Evolutionary conservation across 2,888 invertebrate species (phyloP).

Genomic region (Ceramica pisi): DNA sequence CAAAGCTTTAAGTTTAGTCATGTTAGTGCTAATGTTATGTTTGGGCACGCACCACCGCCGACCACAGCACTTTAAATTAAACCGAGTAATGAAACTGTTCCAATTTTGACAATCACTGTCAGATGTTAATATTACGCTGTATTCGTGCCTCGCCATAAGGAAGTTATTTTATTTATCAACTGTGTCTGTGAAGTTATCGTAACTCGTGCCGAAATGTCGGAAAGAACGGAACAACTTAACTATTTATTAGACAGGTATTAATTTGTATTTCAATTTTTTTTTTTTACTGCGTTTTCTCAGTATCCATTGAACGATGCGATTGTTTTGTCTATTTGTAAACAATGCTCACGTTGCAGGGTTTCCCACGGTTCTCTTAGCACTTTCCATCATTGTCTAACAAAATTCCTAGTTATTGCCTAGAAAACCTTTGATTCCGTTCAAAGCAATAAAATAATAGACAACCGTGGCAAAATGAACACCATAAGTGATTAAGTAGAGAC

Average conservation of each 20-base stretch:
- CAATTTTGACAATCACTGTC: slow-evolving; percentile 7
- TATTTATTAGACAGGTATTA: slow-evolving; percentile 76
- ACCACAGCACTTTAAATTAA: slow-evolving; percentile 54
- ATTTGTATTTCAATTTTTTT: slow-evolving; percentile 31
- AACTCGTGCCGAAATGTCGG: slow-evolving; percentile 71
- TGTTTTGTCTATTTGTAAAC: slow-evolving; percentile 64
- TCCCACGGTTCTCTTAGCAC: slow-evolving; percentile 72
- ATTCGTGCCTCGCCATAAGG: slow-evolving; percentile 19
- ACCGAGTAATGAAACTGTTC: slow-evolving; percentile 22
- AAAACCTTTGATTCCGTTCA: slow-evolving; percentile 54
- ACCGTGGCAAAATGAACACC: slow-evolving; percentile 17
- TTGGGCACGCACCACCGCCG: slow-evolving; percentile 66
- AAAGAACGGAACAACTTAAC: slow-evolving; percentile 75
- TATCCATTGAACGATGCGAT: slow-evolving; percentile 36
- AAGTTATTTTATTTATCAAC: slow-evolving; percentile 59
- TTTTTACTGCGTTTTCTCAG: slow-evolving; percentile 20
- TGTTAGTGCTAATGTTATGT: slow-evolving; percentile 73
- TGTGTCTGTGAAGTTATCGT: slow-evolving; percentile 57
- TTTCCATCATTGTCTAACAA: slow-evolving; percentile 67
- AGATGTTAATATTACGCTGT: slow-evolving; percentile 9
- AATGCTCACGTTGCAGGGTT: slow-evolving; percentile 57
- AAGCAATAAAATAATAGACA: slow-evolving; percentile 38
- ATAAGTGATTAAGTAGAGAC: not conserved
- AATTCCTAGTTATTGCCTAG: slow-evolving; percentile 57
- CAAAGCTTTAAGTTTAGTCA: slow-evolving; percentile 80